These are phyloP conservation scores for Lysiphlebus fabarum DNA, from an alignment of 1,140 invertebrate species.

Conservation along the genomic window DNA sequence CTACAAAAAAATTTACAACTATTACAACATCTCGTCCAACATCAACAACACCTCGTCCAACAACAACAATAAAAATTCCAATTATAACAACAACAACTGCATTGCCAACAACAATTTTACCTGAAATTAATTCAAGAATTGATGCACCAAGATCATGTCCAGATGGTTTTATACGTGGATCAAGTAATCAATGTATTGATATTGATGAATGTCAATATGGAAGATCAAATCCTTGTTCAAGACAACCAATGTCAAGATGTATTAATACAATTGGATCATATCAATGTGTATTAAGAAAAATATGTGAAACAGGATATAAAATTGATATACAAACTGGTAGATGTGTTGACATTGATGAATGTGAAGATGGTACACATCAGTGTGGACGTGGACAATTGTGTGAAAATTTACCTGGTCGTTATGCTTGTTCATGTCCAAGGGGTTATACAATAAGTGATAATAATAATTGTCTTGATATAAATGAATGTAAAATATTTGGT, in stretches of 20 bases:
- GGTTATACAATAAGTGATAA: slow-evolving; percentile 47
- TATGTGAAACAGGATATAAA: slow-evolving; percentile 76
- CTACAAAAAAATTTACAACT: slow-evolving; percentile 10
- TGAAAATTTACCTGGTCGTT: slow-evolving; percentile 71
- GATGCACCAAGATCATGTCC: slow-evolving; percentile 32
- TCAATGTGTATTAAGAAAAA: slow-evolving; percentile 59
- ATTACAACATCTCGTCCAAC: background rate
- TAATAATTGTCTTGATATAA: slow-evolving; percentile 60
- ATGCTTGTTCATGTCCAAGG: slow-evolving; percentile 69
- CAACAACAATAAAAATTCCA: slow-evolving; percentile 11
- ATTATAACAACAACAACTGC: slow-evolving; percentile 7
- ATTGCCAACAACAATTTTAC: slow-evolving; percentile 19
- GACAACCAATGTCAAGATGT: slow-evolving; percentile 47
- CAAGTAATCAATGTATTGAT: slow-evolving; percentile 49
- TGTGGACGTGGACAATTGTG: slow-evolving; percentile 72
- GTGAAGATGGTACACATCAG: slow-evolving; percentile 61
- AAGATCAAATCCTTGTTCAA: slow-evolving; percentile 34
- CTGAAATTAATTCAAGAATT: slow-evolving; percentile 8
- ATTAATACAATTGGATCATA: slow-evolving; percentile 60
- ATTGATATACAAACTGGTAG: slow-evolving; percentile 42
- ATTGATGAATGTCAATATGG: slow-evolving; percentile 57
- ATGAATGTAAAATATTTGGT: slow-evolving; percentile 61
- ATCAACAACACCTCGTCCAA: slow-evolving; percentile 3
- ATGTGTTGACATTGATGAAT: slow-evolving; percentile 71
- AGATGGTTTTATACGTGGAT: slow-evolving; percentile 36